Evolutionary conservation across 2,797 vertebrate genomes (phyloP), one percentile per base, ranked within the genome.

Genomic region (Hypotaenidia philippensis): DNA sequence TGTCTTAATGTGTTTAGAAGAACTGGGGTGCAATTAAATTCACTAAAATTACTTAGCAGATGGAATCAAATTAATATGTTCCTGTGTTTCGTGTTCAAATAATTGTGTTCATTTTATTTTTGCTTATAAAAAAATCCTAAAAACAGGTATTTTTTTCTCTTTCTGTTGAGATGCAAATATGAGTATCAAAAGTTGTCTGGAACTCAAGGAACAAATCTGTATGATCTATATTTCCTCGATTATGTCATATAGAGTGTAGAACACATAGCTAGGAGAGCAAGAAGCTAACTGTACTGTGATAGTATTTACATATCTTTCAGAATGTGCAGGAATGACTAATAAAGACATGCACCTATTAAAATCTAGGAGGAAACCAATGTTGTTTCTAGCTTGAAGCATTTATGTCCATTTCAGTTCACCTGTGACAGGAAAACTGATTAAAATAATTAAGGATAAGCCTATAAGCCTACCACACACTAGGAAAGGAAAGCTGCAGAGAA

Each of bases 41-140:
- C 77, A 87, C 85, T 77, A 52, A 50, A 85, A 83, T 26, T 45
- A 34, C 66, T 87, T 76, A 83, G 92, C 89, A 92, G 95, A 95
- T 89, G 91, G 92, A 89, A 69, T 70, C 18, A 15, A 44, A 70
- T 84, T 25, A 71, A 61, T n/a, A 31, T 50, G 49, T 72, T 59
- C 72, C 80, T 3, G 5, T 80, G 72, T 86, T 63, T 90, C 75
- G 20, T 83, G 15, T 60, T 64, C 45, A 52, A 19, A 19, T 21
- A 53, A 38, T 13, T 44, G 36, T 89, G 55, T 85, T 92, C 64
- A 47, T 66, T 36, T 83, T 34, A 59, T 59, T 78, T 94, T 74
- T 9, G 6, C 25, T 56, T 45, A 56, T 18, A 31, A 66, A 27
- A 59, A 38, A 2, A 36, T 11, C 0, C 27, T 49, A 66, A 65